These are phyloP conservation scores for Paramuricea clavata DNA, from an alignment of 92 coral and sea anemone species.

Conservation along the genomic window DNA sequence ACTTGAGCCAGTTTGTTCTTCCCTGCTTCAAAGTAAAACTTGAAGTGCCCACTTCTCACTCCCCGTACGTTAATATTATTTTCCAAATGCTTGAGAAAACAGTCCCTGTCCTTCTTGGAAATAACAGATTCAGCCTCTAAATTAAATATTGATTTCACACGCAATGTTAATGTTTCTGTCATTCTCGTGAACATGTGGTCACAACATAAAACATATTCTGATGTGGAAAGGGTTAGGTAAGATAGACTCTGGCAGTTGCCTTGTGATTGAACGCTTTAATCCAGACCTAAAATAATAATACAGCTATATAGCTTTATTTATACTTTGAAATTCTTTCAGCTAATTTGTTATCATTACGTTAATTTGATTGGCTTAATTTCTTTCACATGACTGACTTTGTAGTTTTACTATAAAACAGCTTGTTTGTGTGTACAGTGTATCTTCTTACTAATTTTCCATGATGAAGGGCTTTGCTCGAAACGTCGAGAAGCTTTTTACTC, in stretches of 20 bases:
- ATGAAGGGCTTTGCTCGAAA: too few species aligned
- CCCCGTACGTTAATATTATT: constrained; percentile 51
- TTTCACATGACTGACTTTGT: too few species aligned
- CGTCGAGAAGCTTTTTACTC: too few species aligned
- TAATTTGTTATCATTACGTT: too few species aligned
- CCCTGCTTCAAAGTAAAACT: constrained; percentile 40
- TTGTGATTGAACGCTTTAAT: constrained; percentile 38
- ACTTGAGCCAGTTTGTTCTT: constrained; percentile 54
- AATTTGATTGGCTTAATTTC: too few species aligned
- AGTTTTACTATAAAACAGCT: too few species aligned
- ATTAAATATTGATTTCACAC: constrained; percentile 39
- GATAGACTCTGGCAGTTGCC: constrained; percentile 65
- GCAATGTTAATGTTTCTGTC: constrained; percentile 49
- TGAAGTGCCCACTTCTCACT: constrained; percentile 49
- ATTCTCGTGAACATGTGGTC: constrained; percentile 63
- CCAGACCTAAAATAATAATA: constrained; percentile 41
- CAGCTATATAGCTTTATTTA: background rate
- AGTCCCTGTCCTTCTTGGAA: constrained; percentile 36
- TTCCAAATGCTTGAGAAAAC: constrained; percentile 49
- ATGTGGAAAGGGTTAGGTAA: constrained; percentile 40
- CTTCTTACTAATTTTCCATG: too few species aligned
- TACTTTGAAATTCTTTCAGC: too few species aligned
- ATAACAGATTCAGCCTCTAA: constrained; percentile 40
- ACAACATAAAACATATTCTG: constrained; percentile 44
- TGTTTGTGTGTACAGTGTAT: too few species aligned